Evolutionary conservation across 2,113 vertebrate genomes (phyloP), one percentile per base, ranked within the genome.

Genomic region (Paedocypris sp.): DNA sequence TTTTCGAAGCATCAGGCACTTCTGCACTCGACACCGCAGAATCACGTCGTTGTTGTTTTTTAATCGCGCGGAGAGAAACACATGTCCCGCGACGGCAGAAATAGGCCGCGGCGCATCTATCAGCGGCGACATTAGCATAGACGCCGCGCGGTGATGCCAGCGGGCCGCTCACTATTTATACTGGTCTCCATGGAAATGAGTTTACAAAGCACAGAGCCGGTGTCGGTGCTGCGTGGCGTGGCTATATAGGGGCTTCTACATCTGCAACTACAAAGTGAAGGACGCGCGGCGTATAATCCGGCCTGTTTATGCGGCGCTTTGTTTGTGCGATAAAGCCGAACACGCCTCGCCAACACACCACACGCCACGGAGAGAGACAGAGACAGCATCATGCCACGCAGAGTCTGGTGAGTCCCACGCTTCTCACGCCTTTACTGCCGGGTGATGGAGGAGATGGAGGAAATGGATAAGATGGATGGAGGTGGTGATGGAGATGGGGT

Each of bases 201-300:
- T 58, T 41, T 46, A 50, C 59, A 63, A 67, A 38, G 45, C 19
- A 48, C 42, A 6, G 18, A n/a, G n/a, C n/a, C n/a, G n/a, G n/a
- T n/a, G 49, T 45, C 12, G 20, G 46, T 59, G 38, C 50, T 36
- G 13, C 31, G 19, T 45, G 33, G 48, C 46, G 57, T 54, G 51
- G 20, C 51, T 61, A 41, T 59, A 19, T 67, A 8, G 43, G 18
- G 60, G 29, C 19, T 56, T 26, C 23, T 22, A 29, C 62, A 60
- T 57, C 60, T 74, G 61, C 45, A 52, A 74, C 68, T 71, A 75
- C 64, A 67, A 62, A 68, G 68, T 67, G 39, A 63, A 71, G 47
- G 45, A 31, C 33, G 61, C 29, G 64, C 42, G 50, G 9, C n/a
- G 70, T 45, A 72, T 72, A 75, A 75, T 75, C 58, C 62, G 35